A percentile compares a stretch with the other conserved stretches of the same genome.
Evolutionary conservation across 2,797 vertebrate genomes (phyloP).

Genomic region (Peromyscus eremicus): DNA sequence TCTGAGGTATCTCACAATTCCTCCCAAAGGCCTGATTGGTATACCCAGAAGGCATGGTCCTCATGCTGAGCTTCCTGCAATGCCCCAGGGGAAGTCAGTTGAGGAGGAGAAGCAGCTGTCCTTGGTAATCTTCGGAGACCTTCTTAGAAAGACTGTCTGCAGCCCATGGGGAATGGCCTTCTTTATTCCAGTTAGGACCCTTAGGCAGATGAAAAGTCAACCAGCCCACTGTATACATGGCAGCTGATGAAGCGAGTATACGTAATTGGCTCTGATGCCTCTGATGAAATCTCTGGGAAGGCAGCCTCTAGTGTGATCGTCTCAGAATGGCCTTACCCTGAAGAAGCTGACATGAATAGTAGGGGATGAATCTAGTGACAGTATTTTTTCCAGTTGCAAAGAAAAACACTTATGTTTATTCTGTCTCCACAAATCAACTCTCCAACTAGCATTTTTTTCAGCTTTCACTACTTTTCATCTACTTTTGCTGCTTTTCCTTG

Average conservation of each 20-base stretch:
- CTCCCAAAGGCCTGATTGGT: background rate
- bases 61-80: background rate
- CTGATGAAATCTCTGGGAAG: background rate
- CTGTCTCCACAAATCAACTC: background rate
- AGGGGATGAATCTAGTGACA: background rate
- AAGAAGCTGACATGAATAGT: background rate
- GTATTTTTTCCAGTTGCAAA: background rate
- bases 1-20: background rate
- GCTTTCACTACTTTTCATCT: background rate
- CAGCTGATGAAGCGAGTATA: background rate
- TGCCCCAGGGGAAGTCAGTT: background rate
- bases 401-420: background rate
- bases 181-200: background rate
- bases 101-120: constrained; percentile 3
- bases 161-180: background rate
- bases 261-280: background rate
- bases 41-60: background rate
- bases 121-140: background rate
- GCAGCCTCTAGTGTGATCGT: background rate
- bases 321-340: background rate
- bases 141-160: background rate
- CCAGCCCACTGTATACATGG: background rate
- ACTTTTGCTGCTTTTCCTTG: background rate
- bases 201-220: background rate
- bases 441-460: background rate